These are phyloP conservation scores for Phrynocephalus guinanensis DNA, from an alignment of 2,797 vertebrate species.

Conservation along the genomic window DNA sequence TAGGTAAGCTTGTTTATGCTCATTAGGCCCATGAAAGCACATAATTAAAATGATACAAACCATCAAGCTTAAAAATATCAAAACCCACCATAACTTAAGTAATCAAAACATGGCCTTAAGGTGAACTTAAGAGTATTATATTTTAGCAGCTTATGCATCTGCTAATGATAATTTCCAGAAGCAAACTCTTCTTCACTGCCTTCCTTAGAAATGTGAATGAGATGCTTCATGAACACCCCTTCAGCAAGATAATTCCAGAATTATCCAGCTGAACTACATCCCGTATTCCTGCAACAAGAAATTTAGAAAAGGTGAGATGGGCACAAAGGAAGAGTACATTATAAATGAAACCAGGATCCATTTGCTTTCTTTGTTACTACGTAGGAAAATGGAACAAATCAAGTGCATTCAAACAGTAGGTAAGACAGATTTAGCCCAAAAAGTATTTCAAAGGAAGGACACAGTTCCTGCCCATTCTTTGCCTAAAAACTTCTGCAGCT, in stretches of 20 bases:
- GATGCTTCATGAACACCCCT: background rate
- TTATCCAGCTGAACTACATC: background rate
- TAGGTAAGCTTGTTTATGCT: background rate
- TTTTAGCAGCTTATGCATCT: background rate
- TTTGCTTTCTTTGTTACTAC: background rate
- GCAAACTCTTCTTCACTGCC: background rate
- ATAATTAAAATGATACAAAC: background rate
- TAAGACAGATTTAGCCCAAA: too few relatives aligned
- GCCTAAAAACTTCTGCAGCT: background rate
- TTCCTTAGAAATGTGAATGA: background rate
- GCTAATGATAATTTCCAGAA: constrained; percentile 33
- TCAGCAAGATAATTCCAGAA: background rate
- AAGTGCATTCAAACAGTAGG: background rate
- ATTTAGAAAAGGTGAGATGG: background rate
- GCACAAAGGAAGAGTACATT: background rate
- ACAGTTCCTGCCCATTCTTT: too few relatives aligned
- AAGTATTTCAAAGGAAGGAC: too few relatives aligned
- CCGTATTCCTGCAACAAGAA: background rate
- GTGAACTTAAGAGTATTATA: background rate
- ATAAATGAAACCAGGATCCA: background rate
- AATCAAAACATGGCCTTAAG: background rate
- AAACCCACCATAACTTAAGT: background rate
- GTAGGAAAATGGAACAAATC: background rate
- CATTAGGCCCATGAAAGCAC: background rate
- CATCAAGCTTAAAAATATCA: background rate